Conservation (phyloP, 2,113 vertebrate genomes). For the Lycocorax pyrrhopterus region DNA sequence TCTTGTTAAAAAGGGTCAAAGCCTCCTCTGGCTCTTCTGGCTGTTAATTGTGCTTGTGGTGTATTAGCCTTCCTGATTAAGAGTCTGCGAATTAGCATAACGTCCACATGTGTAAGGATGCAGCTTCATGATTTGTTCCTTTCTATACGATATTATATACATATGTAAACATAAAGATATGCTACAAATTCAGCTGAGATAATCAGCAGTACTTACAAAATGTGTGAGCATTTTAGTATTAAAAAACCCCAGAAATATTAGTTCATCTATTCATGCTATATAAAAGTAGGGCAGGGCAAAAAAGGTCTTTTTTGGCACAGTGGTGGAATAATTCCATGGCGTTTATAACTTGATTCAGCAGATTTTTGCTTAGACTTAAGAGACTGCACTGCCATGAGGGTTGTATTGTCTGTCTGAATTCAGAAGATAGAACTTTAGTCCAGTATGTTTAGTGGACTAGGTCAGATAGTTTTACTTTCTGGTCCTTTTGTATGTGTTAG, state of each 20-base stretch:
- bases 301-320: conserved; percentile 11
- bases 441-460: not conserved
- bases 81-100: conserved; percentile 22
- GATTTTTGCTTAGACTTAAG: conserved; percentile 17
- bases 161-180: not conserved
- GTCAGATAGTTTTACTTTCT: conserved; percentile 18
- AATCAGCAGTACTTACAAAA: not conserved
- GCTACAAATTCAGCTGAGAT: not conserved
- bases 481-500: not conserved
- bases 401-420: conserved; percentile 55
- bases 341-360: conserved; percentile 16
- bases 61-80: conserved; percentile 50
- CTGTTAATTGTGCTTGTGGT: conserved; percentile 47
- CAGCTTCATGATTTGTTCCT: not conserved
- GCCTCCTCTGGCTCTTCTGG: conserved; percentile 15
- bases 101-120: not conserved
- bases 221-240: not conserved
- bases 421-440: conserved; percentile 22
- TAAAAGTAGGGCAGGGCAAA: conserved; percentile 38
- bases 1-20: conserved; percentile 42
- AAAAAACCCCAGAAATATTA: not conserved
- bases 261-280: not conserved
- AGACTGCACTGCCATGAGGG: not conserved
- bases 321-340: conserved; percentile 47
- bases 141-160: not conserved